Evolutionary conservation across 2,888 invertebrate genomes (phyloP).

Genomic region (Ceratothoa steindachneri): DNA sequence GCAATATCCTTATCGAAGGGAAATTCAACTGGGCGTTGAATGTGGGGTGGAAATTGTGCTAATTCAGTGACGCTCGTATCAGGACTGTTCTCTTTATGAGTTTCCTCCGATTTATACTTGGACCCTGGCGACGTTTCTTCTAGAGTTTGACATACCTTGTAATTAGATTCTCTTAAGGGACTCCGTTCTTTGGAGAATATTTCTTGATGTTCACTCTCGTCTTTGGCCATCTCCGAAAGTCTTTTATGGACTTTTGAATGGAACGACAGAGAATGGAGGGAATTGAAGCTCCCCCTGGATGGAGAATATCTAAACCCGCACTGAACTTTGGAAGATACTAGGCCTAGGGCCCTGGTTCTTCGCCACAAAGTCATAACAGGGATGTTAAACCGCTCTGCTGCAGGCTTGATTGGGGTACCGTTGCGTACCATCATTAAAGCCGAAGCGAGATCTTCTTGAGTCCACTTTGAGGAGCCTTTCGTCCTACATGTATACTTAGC

Average conservation of each 20-base stretch:
- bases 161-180: neutral
- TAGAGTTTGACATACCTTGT: neutral
- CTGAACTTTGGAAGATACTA: conserved; percentile 44
- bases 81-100: conserved; percentile 1
- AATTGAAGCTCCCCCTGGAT: conserved; percentile 12
- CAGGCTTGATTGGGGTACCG: conserved; percentile 53
- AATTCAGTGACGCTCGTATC: neutral
- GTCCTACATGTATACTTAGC: conserved; percentile 7
- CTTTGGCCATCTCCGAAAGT: neutral
- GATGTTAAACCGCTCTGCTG: conserved; percentile 52
- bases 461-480: conserved; percentile 50
- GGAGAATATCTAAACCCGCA: conserved; percentile 44
- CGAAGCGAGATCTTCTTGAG: conserved; percentile 50
- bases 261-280: neutral
- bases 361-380: conserved; percentile 54
- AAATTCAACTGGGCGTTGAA: neutral
- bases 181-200: neutral
- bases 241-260: neutral
- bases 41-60: neutral
- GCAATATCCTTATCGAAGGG: neutral
- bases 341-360: conserved; percentile 51
- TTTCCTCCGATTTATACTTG: neutral
- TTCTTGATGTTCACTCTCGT: neutral
- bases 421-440: conserved; percentile 52
- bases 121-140: neutral